Evolutionary conservation across 2,113 vertebrate species (phyloP).

Genomic region (Ptilonorhynchus violaceus): DNA sequence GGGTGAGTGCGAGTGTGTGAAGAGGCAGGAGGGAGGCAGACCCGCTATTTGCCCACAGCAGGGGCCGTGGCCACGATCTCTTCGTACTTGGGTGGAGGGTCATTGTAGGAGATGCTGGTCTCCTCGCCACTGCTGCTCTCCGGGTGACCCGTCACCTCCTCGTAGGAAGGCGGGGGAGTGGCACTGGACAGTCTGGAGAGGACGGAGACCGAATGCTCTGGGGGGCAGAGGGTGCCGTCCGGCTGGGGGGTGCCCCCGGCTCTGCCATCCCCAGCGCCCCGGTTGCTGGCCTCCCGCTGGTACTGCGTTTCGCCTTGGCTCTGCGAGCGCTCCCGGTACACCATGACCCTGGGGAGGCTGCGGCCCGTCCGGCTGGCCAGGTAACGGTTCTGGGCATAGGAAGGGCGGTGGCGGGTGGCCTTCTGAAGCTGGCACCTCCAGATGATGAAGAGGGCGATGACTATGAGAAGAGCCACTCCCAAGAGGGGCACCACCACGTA

Average conservation of each 20-base stretch:
- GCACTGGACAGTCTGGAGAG: conserved; percentile 84
- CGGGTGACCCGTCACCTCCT: conserved; percentile 85
- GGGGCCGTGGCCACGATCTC: conserved; percentile 78
- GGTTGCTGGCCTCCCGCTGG: conserved; percentile 33
- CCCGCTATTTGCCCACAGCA: conserved; percentile 39
- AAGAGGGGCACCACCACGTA: conserved; percentile 87
- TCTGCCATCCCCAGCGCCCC: conserved; percentile 36
- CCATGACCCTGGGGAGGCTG: conserved; percentile 84
- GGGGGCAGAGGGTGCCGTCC: conserved; percentile 74
- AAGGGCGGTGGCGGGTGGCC: conserved; percentile 82
- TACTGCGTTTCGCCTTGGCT: conserved; percentile 64
- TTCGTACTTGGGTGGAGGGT: conserved; percentile 88
- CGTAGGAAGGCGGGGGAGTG: conserved; percentile 87
- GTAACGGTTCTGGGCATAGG: conserved; percentile 85
- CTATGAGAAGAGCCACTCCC: conserved; percentile 84
- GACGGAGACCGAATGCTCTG: conserved; percentile 73
- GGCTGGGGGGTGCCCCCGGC: conserved; percentile 48
- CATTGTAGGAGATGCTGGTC: conserved; percentile 76
- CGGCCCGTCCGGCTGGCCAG: conserved; percentile 79
- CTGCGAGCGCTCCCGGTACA: conserved; percentile 79
- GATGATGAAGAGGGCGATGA: conserved; percentile 89
- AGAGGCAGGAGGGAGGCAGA: background rate
- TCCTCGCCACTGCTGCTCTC: conserved; percentile 85
- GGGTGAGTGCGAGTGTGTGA: background rate
- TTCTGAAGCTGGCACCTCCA: conserved; percentile 93